Evolutionary conservation across 2,113 vertebrate species (phyloP).

Genomic region (Dryoscopus gambensis): DNA sequence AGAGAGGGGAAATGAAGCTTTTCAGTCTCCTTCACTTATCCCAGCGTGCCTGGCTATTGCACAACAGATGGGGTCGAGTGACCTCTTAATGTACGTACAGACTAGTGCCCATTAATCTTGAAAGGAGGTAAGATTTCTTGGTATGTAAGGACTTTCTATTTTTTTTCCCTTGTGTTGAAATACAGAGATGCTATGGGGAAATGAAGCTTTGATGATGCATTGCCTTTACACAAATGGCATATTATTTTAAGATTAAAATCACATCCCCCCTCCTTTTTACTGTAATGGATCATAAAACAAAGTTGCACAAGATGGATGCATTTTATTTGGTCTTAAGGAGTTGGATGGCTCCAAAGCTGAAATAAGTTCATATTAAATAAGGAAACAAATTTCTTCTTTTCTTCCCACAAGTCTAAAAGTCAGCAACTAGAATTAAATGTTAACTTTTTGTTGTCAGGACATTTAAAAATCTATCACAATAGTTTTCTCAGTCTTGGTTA

Average conservation of each 20-base stretch:
- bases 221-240: neutral
- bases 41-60: neutral
- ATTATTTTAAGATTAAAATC: slow-evolving; percentile 52
- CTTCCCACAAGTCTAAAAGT: neutral
- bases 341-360: neutral
- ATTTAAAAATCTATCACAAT: neutral
- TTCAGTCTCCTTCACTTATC: neutral
- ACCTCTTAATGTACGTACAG: neutral
- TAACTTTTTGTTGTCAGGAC: neutral
- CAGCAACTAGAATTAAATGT: neutral
- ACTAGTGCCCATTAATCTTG: neutral
- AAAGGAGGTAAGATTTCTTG: neutral
- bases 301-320: neutral
- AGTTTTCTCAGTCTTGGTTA: slow-evolving; percentile 1
- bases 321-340: neutral
- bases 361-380: neutral
- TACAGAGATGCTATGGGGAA: neutral
- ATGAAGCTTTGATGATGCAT: neutral
- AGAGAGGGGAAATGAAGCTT: neutral
- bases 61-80: neutral
- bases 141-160: neutral
- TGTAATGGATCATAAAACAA: slow-evolving; percentile 16
- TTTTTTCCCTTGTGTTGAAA: neutral
- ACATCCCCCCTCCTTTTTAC: neutral
- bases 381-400: neutral